phyloP scores from a whole-genome alignment of 1,140 invertebrate genomes.

The Tigriopus japonicus region DNA sequence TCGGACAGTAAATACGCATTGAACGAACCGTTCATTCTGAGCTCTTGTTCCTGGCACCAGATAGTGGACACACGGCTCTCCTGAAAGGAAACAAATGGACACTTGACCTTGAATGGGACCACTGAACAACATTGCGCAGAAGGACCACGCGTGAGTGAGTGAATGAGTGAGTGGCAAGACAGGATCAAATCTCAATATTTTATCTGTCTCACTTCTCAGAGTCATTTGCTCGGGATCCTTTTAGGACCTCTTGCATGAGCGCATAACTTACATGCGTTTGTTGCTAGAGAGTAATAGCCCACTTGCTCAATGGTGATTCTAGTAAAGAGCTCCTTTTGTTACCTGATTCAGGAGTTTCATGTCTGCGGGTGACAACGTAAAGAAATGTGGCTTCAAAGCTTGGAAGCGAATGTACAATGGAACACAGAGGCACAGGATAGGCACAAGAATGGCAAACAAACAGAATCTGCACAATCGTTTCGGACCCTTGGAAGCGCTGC shows the following conservation, averaged over 20 bases:
- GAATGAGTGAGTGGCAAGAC: background rate
- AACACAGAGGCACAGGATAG: conserved; percentile 39
- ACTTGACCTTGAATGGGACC: too few relatives aligned
- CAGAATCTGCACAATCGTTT: conserved; percentile 26
- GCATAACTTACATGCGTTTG: too few relatives aligned
- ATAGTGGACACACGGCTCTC: conserved; percentile 48
- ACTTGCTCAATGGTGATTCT: too few relatives aligned
- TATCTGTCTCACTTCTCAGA: too few relatives aligned
- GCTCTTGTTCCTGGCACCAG: conserved; percentile 54
- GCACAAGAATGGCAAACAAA: conserved; percentile 39
- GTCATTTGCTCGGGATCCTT: too few relatives aligned
- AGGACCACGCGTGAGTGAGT: background rate
- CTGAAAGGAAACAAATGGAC: background rate
- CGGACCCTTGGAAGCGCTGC: background rate
- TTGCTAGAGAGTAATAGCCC: too few relatives aligned
- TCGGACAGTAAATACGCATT: conserved; percentile 48
- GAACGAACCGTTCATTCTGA: conserved; percentile 49
- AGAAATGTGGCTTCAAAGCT: conserved; percentile 33
- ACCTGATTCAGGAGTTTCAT: conserved; percentile 37
- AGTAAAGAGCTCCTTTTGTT: background rate
- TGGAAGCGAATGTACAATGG: conserved; percentile 36
- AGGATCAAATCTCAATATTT: too few relatives aligned
- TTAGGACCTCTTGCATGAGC: too few relatives aligned
- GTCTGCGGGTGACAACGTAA: conserved; percentile 50
- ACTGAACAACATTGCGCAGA: too few relatives aligned